Conservation (phyloP, 2,113 vertebrate genomes). For the Nannobrachium achirus region DNA sequence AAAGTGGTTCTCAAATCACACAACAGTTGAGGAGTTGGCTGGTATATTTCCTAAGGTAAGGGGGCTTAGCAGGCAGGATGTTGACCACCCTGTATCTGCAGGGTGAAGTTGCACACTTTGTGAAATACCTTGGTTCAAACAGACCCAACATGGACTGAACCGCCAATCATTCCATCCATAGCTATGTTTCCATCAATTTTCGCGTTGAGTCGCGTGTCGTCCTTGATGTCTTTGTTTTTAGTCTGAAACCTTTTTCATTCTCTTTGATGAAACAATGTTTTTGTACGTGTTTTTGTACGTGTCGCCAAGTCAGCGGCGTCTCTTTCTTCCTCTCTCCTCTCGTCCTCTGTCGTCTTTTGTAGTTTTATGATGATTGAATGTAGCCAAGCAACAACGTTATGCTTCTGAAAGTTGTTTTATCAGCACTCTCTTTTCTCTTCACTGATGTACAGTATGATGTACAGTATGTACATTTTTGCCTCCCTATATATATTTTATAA, state of each 20-base stretch:
- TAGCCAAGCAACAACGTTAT: conserved; percentile 51
- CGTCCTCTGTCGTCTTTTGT: conserved; percentile 26
- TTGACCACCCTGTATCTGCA: conserved; percentile 34
- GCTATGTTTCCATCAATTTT: too few species aligned
- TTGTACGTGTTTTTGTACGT: not conserved
- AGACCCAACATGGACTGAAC: conserved; percentile 28
- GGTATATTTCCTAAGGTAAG: too few species aligned
- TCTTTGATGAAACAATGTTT: too few species aligned
- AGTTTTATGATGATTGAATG: too few species aligned
- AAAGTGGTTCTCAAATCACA: conserved; percentile 62
- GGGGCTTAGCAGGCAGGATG: conserved; percentile 42
- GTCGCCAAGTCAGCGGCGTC: conserved; percentile 14
- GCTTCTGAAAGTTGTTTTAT: conserved; percentile 19
- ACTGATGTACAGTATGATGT: too few species aligned
- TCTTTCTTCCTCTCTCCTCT: conserved; percentile 34
- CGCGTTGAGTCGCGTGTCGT: conserved; percentile 28
- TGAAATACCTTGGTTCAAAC: conserved; percentile 29
- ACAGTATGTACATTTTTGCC: conserved; percentile 11
- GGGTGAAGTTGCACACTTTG: conserved; percentile 36
- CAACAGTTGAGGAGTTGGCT: conserved; percentile 40
- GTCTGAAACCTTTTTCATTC: conserved; percentile 17
- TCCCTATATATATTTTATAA: conserved; percentile 21
- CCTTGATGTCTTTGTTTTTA: conserved; percentile 19
- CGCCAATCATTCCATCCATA: too few species aligned
- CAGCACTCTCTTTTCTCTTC: conserved; percentile 16